Conservation (phyloP, 1,140 invertebrate genomes). For the Pygmarrhopalites habei region DNA sequence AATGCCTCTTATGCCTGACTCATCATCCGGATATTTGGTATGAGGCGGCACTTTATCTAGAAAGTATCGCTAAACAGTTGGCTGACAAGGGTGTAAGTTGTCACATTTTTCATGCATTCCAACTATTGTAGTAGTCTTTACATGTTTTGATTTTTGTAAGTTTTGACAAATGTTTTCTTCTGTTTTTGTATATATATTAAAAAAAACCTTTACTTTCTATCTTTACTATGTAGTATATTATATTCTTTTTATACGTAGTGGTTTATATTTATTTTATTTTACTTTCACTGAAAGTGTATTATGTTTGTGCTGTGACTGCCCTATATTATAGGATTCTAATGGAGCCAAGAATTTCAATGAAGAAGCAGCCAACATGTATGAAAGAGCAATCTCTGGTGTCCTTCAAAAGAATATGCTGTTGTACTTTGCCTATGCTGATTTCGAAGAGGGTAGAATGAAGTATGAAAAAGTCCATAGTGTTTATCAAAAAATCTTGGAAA, state of each 20-base stretch:
- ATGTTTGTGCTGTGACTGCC: too few species aligned
- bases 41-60: slow-evolving; percentile 92
- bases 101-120: too few species aligned
- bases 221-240: not conserved
- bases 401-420: slow-evolving; percentile 86
- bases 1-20: slow-evolving; percentile 89
- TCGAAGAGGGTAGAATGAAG: slow-evolving; percentile 92
- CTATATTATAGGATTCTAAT: slow-evolving; percentile 76
- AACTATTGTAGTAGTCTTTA: too few species aligned
- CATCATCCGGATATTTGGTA: slow-evolving; percentile 99
- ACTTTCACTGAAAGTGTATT: too few species aligned
- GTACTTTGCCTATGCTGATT: slow-evolving; percentile 98
- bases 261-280: too few species aligned
- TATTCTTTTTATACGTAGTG: not conserved
- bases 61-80: slow-evolving; percentile 83
- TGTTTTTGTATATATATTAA: not conserved
- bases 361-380: slow-evolving; percentile 88
- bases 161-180: not conserved
- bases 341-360: slow-evolving; percentile 85
- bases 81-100: slow-evolving; percentile 79
- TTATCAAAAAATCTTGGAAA: slow-evolving; percentile 56
- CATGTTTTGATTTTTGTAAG: too few species aligned
- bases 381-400: slow-evolving; percentile 74
- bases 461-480: slow-evolving; percentile 87
- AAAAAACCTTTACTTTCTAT: not conserved